Base-by-base conservation (phyloP, 2,888 invertebrate species). In the Pterobdella sp. region DNA sequence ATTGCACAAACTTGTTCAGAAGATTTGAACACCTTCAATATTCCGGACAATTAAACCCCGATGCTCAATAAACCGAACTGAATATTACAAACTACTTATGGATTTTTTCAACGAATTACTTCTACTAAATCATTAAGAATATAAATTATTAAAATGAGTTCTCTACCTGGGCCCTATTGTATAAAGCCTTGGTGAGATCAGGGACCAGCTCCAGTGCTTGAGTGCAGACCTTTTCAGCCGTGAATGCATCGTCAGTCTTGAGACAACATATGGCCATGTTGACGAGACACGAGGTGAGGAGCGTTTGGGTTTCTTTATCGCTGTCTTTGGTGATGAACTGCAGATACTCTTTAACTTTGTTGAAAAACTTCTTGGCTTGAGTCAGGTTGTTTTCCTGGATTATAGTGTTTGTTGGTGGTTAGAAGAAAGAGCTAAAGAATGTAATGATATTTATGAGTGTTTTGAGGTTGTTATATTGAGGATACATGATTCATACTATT, bases 281-380 rank as follows among this genome's bases (percentile, higher is more conserved):
- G 72, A 93, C 85, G 80, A 91, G 86, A 2, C 35, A 88, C 0
- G 91, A 89, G 34, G 91, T 80, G 0, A 93, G 82, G 18, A 87
- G 85, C 72, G 86, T 84, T 68, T 86, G 82, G 26, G 84, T 78
- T 4, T 81, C 79, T 74, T 85, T 83, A 74, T 85, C 82, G 76
- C 85, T 86, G 75, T 83, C 81, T 74, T 82, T 84, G 14, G 63
- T 85, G 78, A 88, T 87, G 78, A 82, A 80, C 76, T 89, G 88
- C 74, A 93, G 81, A 78, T 88, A 88, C 0, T 88, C 85, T 10
- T 88, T 84, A 42, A 92, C 88, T 81, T 90, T 90, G 79, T 89
- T 89, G 82, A 96, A 96, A 88, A 93, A 90, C 82, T 91, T 92
- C 67, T 90, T 86, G 0, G 97, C 95, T 78, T 93, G 79, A 72